Base-by-base conservation (phyloP, 2,888 invertebrate species). In the Lasioglossum morio region DNA sequence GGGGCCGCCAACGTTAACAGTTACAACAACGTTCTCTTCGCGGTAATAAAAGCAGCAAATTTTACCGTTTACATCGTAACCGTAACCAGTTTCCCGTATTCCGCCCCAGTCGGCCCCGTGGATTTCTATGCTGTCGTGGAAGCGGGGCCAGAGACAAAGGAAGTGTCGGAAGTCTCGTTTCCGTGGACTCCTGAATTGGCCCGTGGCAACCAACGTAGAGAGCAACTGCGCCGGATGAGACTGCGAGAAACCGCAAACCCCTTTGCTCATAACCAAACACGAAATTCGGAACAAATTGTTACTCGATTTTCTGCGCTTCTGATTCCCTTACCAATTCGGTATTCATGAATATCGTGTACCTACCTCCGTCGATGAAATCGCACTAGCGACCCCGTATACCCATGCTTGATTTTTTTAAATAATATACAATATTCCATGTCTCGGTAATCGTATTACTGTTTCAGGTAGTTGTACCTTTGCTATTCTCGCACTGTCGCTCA, bases 21-120 rank as follows among this genome's bases (percentile, higher is more conserved):
- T 88, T 88, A 88, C 85, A 81, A 82, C 85, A 83, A 86, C 77
- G 81, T 91, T 87, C 87, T 74, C 87, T 86, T 86, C 81, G 83
- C 79, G 84, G 43, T 88, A 88, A 87, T 91, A 91, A 89, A 85
- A 85, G 81, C 88, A 88, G 87, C 87, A 82, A 89, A 90, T 92
- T 91, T 92, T 72, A 83, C 83, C 79, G 77, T 81, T 83, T 77
- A 79, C 79, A 63, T 75, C 80, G 77, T 74, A 85, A 77, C 79
- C 48, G 72, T 87, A 82, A 80, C 66, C 85, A 14, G 75, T 27
- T 57, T 72, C 72, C 63, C 63, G 57, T 78, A 69, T 78, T 75
- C 60, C n/a, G 4, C 19, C 37, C 30, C 57, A 30, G 16, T 46
- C 48, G 72, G 66, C 46, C 19, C 57, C 69, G 76, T 70, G 57